Conservation (phyloP, 2,113 vertebrate genomes). For the Heterochromis multidens region DNA sequence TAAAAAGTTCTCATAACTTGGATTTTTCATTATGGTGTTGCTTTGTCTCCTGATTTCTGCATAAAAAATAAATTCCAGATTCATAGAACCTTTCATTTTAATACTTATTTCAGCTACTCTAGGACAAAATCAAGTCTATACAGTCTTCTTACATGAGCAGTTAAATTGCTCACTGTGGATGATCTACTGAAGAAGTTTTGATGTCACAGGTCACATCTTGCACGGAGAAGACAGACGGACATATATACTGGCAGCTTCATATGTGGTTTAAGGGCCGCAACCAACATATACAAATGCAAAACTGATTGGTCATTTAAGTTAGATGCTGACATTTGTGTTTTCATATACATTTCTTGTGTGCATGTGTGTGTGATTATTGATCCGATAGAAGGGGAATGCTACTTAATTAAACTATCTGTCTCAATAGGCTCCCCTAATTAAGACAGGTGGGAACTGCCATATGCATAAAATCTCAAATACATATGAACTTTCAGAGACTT, state of each 20-base stretch:
- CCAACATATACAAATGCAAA: not conserved
- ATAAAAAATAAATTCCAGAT: not conserved
- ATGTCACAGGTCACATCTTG: not conserved
- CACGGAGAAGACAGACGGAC: not conserved
- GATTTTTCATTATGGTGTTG: no score
- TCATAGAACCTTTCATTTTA: not conserved
- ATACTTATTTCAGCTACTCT: not conserved
- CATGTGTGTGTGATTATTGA: slow-evolving; percentile 7
- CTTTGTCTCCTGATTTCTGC: no score
- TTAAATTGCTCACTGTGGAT: not conserved
- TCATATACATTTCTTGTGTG: not conserved
- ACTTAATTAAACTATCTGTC: slow-evolving; percentile 64
- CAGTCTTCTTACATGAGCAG: not conserved
- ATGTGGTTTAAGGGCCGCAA: not conserved
- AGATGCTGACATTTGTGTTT: not conserved
- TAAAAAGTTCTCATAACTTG: no score
- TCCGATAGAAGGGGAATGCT: slow-evolving; percentile 49
- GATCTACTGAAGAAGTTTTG: not conserved
- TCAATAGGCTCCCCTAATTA: slow-evolving; percentile 62
- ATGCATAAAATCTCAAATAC: not conserved
- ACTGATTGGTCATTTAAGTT: not conserved
- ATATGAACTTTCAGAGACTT: not conserved
- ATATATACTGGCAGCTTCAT: not conserved
- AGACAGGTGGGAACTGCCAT: slow-evolving; percentile 48
- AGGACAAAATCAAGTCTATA: not conserved